Base-by-base conservation (phyloP, 2,888 invertebrate species). In the Melieria picta region DNA sequence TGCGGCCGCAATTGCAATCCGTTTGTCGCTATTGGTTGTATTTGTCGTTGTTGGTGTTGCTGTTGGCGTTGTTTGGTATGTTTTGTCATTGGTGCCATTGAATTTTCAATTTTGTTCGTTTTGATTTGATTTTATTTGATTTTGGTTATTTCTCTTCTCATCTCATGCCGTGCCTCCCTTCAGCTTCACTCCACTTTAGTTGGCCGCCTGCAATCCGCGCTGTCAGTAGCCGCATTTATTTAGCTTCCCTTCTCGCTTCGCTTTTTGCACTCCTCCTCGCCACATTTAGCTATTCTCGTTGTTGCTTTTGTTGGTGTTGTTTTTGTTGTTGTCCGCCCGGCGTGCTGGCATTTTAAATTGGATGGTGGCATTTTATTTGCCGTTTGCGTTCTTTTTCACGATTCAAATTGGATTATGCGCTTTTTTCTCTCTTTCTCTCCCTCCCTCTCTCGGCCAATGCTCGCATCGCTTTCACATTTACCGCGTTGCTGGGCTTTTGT, bases 51-150 rank as follows among this genome's bases (percentile, higher is more conserved):
- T 52, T 62, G 57, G 42, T 30, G 46, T 63, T 61, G 65, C 71
- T 60, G 50, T 50, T 65, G 66, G 58, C 61, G 42, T 62, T 50
- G 55, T 56, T 57, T 52, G 30, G 11, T 58, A 7, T 62, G 57
- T 64, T 5, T 45, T 65, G 48, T 70, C 10, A 13, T 64, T 45
- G 16, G 42, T 60, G 65, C 13, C 65, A 65, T 69, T 72, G 66
- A 63, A 63, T 63, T 65, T 69, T 69, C 52, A 69, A 63, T 67
- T 55, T 64, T 52, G 66, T 70, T 71, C 62, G 65, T 50, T 74
- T 70, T 72, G 70, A 74, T 74, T 74, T 67, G 72, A 74, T 74
- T 72, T 66, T 61, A 72, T 69, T 72, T 60, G 74, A 62, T 57
- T 71, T 65, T 50, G 52, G 48, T 61, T 72, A 66, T 67, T 45